Percentiles rank a stretch among this genome's conserved stretches.
phyloP scores from a whole-genome alignment of 2,888 invertebrate species.

The Drosophila subsilvestris region DNA sequence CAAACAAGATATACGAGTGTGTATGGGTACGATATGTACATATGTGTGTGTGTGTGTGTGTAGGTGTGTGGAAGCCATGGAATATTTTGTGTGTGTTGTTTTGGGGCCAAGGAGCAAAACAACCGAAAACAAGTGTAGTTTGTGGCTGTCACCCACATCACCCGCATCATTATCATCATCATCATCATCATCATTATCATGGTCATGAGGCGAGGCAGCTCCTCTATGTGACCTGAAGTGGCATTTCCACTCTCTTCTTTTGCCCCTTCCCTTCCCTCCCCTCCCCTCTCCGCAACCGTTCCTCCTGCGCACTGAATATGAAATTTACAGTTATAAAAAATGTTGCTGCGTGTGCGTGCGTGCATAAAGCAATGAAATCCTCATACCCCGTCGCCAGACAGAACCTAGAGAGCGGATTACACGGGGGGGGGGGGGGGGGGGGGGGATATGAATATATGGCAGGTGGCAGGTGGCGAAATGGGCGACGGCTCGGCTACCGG shows the following conservation, averaged over 20 bases:
- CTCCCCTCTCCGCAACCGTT: constrained; percentile 19
- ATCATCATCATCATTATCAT: constrained; percentile 13
- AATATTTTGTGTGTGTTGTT: constrained; percentile 4
- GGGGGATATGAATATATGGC: constrained; percentile 5
- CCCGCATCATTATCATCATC: constrained; percentile 5
- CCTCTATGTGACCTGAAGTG: constrained; percentile 13
- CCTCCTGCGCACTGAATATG: constrained; percentile 51
- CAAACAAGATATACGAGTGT: constrained; percentile 24
- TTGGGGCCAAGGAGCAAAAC: constrained; percentile 36
- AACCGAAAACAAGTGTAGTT: constrained; percentile 45
- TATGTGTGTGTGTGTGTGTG: constrained; percentile 10
- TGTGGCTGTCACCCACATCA: constrained; percentile 40
- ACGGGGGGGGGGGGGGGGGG: background rate
- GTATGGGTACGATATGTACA: background rate
- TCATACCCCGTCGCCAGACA: constrained; percentile 6
- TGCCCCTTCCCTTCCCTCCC: rapidly evolving
- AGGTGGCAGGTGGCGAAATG: background rate
- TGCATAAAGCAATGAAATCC: constrained; percentile 38
- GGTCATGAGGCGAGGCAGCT: background rate
- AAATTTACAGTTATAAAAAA: constrained; percentile 59
- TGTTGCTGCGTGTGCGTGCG: constrained; percentile 40
- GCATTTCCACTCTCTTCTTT: constrained; percentile 4
- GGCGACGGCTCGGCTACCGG: background rate
- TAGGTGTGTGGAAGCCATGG: constrained; percentile 4
- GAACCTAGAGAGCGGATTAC: constrained; percentile 1